Evolutionary conservation across 2,888 invertebrate genomes (phyloP).

Genomic region (Brenthis hecate): DNA sequence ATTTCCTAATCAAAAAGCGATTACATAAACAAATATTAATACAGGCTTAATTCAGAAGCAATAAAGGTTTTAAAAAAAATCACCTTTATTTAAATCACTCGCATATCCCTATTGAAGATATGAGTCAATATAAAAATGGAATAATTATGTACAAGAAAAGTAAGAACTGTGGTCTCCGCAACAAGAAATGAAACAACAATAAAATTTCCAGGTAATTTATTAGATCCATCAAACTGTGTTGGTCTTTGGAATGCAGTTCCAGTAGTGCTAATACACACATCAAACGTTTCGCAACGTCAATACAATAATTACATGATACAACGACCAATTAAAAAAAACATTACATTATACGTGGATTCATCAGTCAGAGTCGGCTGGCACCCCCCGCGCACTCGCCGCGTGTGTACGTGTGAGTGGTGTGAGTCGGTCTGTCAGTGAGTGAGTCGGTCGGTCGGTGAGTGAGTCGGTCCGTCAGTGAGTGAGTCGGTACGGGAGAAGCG

Average conservation of each 20-base stretch:
- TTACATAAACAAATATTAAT: no score
- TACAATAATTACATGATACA: slow-evolving; percentile 49
- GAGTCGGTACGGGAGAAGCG: no score
- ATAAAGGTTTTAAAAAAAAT: no score
- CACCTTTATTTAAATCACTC: no score
- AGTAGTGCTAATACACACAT: slow-evolving; percentile 51
- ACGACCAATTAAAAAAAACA: not conserved
- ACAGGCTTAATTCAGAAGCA: no score
- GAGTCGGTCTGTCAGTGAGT: no score
- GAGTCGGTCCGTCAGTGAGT: no score
- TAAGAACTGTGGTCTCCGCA: not conserved
- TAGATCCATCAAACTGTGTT: slow-evolving; percentile 77
- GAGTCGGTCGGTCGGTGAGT: no score
- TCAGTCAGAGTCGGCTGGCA: not conserved
- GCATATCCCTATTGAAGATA: no score
- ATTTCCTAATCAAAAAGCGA: no score
- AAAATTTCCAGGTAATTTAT: slow-evolving; percentile 59
- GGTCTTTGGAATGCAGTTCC: slow-evolving; percentile 80
- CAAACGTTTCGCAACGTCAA: slow-evolving; percentile 59
- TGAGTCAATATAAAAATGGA: not conserved
- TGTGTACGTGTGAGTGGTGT: no score
- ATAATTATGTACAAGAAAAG: not conserved
- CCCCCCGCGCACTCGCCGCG: not conserved
- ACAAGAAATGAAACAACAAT: slow-evolving; percentile 40
- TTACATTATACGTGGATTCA: not conserved